phyloP scores from a whole-genome alignment of 2,888 invertebrate genomes.

The Chloromyia formosa region DNA sequence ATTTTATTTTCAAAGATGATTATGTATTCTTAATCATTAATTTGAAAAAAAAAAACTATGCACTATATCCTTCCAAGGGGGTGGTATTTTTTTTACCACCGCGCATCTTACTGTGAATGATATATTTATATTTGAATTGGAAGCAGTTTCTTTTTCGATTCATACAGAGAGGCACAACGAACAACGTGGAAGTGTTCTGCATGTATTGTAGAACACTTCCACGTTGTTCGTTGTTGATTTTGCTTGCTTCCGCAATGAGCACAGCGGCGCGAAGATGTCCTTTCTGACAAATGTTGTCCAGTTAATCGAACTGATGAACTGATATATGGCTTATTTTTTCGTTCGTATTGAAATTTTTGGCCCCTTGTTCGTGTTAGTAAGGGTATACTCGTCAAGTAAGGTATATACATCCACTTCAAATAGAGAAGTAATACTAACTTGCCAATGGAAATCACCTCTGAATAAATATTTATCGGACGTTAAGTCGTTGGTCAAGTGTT shows the following conservation, averaged over 20 bases:
- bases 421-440: conserved; percentile 39
- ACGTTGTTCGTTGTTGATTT: not conserved
- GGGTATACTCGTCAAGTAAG: not conserved
- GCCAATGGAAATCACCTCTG: conserved; percentile 42
- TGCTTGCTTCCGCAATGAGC: not conserved
- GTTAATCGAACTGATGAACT: not conserved
- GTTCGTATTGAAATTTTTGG: conserved; percentile 1
- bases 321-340: conserved; percentile 23
- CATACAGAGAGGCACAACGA: not conserved
- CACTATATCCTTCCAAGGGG: no score
- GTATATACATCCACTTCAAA: conserved; percentile 26
- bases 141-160: not conserved
- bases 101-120: not conserved
- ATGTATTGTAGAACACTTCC: not conserved
- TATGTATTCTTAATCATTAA: no score
- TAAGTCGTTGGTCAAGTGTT: conserved; percentile 7
- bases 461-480: conserved; percentile 21
- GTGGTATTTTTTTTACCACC: not conserved
- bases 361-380: conserved; percentile 13
- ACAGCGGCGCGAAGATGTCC: not conserved
- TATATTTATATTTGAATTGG: no score
- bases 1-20: no score
- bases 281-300: conserved; percentile 16
- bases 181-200: not conserved
- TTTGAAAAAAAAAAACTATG: no score